Conservation (phyloP, 2,888 invertebrate species). For the Lasioglossum figueresi region DNA sequence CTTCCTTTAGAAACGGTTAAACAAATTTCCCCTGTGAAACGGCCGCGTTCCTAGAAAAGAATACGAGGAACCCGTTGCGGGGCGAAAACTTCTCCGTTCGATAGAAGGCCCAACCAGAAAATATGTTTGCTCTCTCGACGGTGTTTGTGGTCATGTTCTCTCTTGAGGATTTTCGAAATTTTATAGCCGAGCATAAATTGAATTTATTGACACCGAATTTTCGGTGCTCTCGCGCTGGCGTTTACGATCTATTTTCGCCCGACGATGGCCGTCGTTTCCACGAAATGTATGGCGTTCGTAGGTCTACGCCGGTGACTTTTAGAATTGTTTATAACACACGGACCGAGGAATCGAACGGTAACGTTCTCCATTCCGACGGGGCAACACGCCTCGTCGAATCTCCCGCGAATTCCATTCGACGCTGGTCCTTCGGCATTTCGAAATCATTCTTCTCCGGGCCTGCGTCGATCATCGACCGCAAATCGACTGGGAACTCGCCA, state of each 20-base stretch:
- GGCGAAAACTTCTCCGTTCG: no score
- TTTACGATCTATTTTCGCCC: conserved; percentile 15
- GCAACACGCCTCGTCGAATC: background rate
- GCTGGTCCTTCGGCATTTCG: background rate
- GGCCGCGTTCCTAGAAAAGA: conserved; percentile 73
- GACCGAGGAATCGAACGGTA: background rate
- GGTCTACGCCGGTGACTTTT: conserved; percentile 12
- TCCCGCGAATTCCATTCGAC: background rate
- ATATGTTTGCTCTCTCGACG: conserved; percentile 50
- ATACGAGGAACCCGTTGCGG: conserved; percentile 3
- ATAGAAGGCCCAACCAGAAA: background rate
- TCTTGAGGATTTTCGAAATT: conserved; percentile 21
- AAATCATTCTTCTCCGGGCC: background rate
- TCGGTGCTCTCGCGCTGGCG: conserved; percentile 13
- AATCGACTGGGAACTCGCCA: background rate
- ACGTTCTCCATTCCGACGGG: background rate
- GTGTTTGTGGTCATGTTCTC: conserved; percentile 19
- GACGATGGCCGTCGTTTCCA: background rate
- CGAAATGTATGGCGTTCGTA: conserved; percentile 4
- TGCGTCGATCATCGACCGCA: background rate
- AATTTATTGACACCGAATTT: conserved; percentile 22
- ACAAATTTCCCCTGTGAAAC: conserved; percentile 79
- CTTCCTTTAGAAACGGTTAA: conserved; percentile 78
- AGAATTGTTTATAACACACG: conserved; percentile 14
- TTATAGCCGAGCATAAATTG: conserved; percentile 42